These are phyloP conservation scores for Sorex maritimensis DNA, from an alignment of 2,797 vertebrate genomes.

Conservation along the genomic window DNA sequence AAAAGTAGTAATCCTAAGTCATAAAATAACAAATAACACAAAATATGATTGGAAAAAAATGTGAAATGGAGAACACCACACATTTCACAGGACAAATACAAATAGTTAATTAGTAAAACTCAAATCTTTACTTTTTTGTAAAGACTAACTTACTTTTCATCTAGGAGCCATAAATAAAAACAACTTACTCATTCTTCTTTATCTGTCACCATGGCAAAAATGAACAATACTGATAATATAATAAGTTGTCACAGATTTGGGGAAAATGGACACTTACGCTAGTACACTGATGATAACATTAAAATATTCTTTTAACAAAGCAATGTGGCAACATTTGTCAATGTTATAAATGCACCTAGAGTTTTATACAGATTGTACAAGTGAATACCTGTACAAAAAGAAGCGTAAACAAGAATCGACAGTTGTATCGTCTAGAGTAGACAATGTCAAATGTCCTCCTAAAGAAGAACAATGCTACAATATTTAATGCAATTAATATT, in stretches of 20 bases:
- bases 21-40: constrained; percentile 36
- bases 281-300: background rate
- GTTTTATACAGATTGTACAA: background rate
- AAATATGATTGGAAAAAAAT: background rate
- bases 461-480: background rate
- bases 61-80: constrained; percentile 26
- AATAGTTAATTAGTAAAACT: constrained; percentile 3
- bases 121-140: constrained; percentile 11
- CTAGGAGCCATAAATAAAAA: background rate
- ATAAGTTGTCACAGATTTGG: background rate
- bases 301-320: constrained; percentile 30
- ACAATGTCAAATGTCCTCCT: constrained; percentile 17
- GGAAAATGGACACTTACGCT: constrained; percentile 7
- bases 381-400: background rate
- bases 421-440: background rate
- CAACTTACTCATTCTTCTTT: constrained; percentile 34
- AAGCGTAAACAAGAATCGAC: constrained; percentile 32
- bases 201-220: constrained; percentile 33
- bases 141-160: background rate
- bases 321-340: constrained; percentile 44
- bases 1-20: background rate
- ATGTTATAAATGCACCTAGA: constrained; percentile 38
- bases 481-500: background rate
- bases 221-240: constrained; percentile 28
- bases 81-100: constrained; percentile 43